Conservation (phyloP, 2,888 invertebrate species). For the Beris chalybata region DNA sequence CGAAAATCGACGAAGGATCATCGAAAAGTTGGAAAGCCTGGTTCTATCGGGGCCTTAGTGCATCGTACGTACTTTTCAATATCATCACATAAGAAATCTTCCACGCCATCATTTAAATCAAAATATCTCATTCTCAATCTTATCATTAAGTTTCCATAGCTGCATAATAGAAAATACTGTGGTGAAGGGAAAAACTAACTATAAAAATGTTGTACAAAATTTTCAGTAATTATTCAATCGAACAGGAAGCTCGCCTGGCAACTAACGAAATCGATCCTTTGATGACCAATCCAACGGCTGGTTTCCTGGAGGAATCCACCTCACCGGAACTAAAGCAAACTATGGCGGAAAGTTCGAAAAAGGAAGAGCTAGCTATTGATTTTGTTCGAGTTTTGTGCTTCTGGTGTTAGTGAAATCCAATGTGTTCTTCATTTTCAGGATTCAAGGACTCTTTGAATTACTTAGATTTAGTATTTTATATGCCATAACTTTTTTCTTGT, state of each 20-base stretch:
- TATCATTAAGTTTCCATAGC: not conserved
- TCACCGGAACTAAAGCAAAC: constrained; percentile 1
- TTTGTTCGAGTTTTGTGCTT: constrained; percentile 18
- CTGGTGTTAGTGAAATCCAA: not conserved
- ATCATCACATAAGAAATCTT: constrained; percentile 13
- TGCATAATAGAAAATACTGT: not conserved
- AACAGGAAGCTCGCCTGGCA: constrained; percentile 22
- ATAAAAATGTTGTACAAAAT: constrained; percentile 3
- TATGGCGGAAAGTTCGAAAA: not conserved
- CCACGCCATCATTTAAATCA: constrained; percentile 12
- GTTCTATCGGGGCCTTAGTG: constrained; percentile 83
- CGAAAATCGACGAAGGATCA: constrained; percentile 76
- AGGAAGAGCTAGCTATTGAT: not conserved
- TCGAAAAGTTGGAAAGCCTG: constrained; percentile 82
- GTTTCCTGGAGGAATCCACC: constrained; percentile 5
- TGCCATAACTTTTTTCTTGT: not conserved
- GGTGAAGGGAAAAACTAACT: constrained; percentile 12
- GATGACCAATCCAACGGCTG: not conserved
- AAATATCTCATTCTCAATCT: not conserved
- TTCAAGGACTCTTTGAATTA: too few relatives aligned
- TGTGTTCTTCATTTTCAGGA: not conserved
- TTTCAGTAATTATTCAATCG: constrained; percentile 28
- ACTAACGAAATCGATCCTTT: constrained; percentile 30
- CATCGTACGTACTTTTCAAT: constrained; percentile 72
- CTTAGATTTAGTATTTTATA: not conserved